These are phyloP conservation scores for Dryocosmus kuriphilus DNA, from an alignment of 2,888 invertebrate genomes.

Conservation along the genomic window DNA sequence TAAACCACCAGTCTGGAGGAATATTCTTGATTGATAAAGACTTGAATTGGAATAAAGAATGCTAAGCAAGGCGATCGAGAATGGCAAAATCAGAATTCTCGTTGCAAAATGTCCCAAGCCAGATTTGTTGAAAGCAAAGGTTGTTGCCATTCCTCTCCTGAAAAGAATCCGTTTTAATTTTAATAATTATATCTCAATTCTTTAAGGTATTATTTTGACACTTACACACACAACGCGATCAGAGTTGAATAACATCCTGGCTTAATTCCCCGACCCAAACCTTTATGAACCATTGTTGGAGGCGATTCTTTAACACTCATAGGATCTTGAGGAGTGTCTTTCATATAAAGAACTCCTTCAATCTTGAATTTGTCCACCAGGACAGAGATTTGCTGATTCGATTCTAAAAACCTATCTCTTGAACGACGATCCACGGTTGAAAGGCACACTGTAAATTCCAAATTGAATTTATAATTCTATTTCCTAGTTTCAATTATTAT, in stretches of 20 bases:
- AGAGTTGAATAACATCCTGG: constrained; percentile 75
- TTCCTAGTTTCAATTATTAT: not conserved
- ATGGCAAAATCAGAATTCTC: constrained; percentile 86
- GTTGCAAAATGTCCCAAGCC: constrained; percentile 88
- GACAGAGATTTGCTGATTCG: constrained; percentile 94
- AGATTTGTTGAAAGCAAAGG: constrained; percentile 87
- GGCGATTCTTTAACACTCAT: constrained; percentile 73
- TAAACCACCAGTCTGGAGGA: constrained; percentile 73
- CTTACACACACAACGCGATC: constrained; percentile 71
- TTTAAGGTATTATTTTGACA: constrained; percentile 17
- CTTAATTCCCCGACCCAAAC: constrained; percentile 71
- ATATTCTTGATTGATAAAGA: constrained; percentile 71
- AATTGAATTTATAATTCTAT: not conserved
- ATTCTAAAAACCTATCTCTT: constrained; percentile 94
- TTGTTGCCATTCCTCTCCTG: constrained; percentile 88
- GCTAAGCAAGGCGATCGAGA: constrained; percentile 77
- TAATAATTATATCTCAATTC: not conserved
- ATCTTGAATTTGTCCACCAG: constrained; percentile 94
- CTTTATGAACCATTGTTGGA: constrained; percentile 71
- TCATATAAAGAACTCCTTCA: constrained; percentile 89
- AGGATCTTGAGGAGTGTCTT: constrained; percentile 77
- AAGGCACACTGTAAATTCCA: constrained; percentile 82
- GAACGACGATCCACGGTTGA: constrained; percentile 89
- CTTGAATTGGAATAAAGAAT: constrained; percentile 73
- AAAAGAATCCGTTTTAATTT: constrained; percentile 64